Evolutionary conservation across 2,797 vertebrate genomes (phyloP), one percentile per base, ranked within the genome.

Genomic region (Borostomias antarcticus): DNA sequence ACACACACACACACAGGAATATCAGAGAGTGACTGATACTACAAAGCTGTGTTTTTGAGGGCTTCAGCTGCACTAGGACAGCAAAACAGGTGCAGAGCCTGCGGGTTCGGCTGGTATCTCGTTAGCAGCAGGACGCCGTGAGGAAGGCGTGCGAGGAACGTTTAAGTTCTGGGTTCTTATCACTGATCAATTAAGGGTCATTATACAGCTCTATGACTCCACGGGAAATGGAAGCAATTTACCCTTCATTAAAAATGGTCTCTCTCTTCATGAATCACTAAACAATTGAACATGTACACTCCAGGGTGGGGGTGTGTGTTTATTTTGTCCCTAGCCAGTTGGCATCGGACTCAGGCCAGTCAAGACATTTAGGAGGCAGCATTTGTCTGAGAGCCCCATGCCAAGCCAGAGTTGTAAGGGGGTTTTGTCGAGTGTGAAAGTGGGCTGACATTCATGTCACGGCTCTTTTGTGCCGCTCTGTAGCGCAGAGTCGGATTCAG

Each of bases 391-490:
- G 1, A 45, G 37, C 59, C 30, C 58, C 62, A 13, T 60, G 77
- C 69, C 77, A 64, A 65, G 28, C 50, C 47, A 19, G 13, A 59
- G 80, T 67, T 71, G 79, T 72, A 74, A 0, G 69, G 74, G 51
- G 73, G 69, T 64, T 75, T 74, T 81, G 74, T 68, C 67, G 73
- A 73, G 75, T 52, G 3, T 51, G 40, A 75, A 64, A 75, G 70
- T 5, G 7, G 57, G 72, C 65, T 68, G 76, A 76, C 76, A 69
- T 72, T 53, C 75, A 77, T 65, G 70, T 85, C 75, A 84, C 84
- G 75, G 72, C 72, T 69, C 79, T 8, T 67, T 84, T 85, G 85
- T 84, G 68, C 43, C 60, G 23, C 59, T 74, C 47, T 76, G 70
- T 65, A 75, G 63, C 64, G 79, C 77, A 66, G 54, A 69, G 64